Base-by-base conservation (phyloP, 2,888 invertebrate species). In the Bellardia pandia region DNA sequence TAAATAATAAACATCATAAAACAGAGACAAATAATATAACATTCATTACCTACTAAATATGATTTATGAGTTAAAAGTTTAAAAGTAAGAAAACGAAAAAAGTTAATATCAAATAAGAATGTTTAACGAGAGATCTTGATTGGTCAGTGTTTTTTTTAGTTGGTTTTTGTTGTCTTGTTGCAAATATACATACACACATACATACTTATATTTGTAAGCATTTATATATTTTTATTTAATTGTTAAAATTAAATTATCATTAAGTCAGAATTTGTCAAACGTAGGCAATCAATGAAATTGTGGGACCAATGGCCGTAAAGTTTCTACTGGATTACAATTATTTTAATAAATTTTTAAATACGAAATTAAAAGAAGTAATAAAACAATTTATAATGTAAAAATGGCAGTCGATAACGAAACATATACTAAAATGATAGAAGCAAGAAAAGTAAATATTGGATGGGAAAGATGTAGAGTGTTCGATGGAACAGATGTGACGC, bases 1-100 rank as follows among this genome's bases (percentile, higher is more conserved):
- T 23, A 68, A 14, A 66, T 3, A 60, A 23, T 13, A 53, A 62
- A 40, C 16, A 71, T 16, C 42, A 16, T 51, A 16, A 58, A 77
- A 33, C 7, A 40, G 48, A 72, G 74, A 85, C 75, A 75, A 75
- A 75, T 69, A 72, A 51, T 42, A 16, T 58, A 42, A 60, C 60
- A 69, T 80, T 71, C 2, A n/a, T 23, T 23, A 23, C 23, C 5
- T 37, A 76, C 16, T 16, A n/a, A n/a, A n/a, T n/a, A 74, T 86
- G 81, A 81, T 86, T 86, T 72, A 81, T 86, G 77, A 81, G 58
- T 81, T 68, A 71, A 71, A 72, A 64, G 64, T 76, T 79, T 68
- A 16, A 23, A 23, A 23, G 58, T 16, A 62, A 79, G 78, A 69
- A 71, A 69, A 56, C 1, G n/a, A 69, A 58, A 6, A 48, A 78